Evolutionary conservation across 2,797 vertebrate species (phyloP).

Genomic region (Acipenser oxyrinchus): DNA sequence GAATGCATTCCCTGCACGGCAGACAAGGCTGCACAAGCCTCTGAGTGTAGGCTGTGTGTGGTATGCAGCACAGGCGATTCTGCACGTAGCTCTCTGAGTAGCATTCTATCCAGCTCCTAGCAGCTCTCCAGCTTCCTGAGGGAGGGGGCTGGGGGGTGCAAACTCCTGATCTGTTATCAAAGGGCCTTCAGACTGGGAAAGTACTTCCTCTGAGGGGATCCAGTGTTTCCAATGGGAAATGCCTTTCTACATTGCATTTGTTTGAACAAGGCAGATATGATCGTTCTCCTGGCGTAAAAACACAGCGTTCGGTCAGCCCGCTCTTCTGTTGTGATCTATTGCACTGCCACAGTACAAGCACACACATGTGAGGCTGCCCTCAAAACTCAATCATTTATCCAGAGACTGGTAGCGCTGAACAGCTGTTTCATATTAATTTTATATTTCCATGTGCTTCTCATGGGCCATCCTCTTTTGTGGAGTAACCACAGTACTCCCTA

Average conservation of each 20-base stretch:
- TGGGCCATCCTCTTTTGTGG: too few species aligned
- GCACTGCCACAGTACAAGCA: too few species aligned
- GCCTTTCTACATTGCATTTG: constrained; percentile 13
- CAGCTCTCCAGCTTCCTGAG: constrained; percentile 17
- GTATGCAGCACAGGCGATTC: constrained; percentile 11
- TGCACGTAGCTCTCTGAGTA: constrained; percentile 28
- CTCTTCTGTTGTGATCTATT: too few species aligned
- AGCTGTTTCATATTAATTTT: too few species aligned
- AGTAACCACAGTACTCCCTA: too few species aligned
- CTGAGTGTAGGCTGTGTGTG: too few species aligned
- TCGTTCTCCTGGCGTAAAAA: constrained; percentile 9
- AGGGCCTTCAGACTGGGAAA: constrained; percentile 19
- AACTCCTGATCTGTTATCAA: constrained; percentile 34
- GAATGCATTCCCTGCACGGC: too few species aligned
- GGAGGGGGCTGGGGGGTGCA: constrained; percentile 21
- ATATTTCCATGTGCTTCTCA: too few species aligned
- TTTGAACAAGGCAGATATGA: constrained; percentile 21
- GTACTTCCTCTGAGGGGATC: constrained; percentile 30
- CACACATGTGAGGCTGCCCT: too few species aligned
- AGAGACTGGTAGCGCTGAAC: too few species aligned
- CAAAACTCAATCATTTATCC: too few species aligned
- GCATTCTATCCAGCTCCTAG: constrained; percentile 17
- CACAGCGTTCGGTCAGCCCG: not conserved
- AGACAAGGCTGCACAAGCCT: too few species aligned
- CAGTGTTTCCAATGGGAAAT: constrained; percentile 35